Evolutionary conservation across 2,888 invertebrate species (phyloP).

Genomic region (Brachyptera risi): DNA sequence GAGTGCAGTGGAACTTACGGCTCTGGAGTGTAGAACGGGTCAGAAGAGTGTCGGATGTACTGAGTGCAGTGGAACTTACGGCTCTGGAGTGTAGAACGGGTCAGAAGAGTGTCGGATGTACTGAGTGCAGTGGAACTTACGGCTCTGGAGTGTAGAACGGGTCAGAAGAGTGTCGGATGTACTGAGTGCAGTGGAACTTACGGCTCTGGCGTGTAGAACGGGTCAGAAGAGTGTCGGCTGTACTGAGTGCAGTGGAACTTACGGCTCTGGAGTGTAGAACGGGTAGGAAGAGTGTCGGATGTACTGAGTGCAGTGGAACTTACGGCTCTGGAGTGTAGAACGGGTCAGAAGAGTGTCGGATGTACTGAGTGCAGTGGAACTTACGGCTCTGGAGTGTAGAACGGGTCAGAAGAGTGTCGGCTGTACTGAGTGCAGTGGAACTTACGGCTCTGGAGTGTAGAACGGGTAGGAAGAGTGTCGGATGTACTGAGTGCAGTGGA

Average conservation of each 20-base stretch:
- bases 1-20: conserved; percentile 97
- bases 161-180: conserved; percentile 90
- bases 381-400: conserved; percentile 98
- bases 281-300: conserved; percentile 93
- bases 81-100: conserved; percentile 97
- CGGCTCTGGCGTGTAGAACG: conserved; percentile 98
- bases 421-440: conserved; percentile 99
- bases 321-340: conserved; percentile 97
- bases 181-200: conserved; percentile 98
- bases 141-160: conserved; percentile 98
- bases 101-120: conserved; percentile 93
- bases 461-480: conserved; percentile 90
- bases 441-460: conserved; percentile 97
- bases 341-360: conserved; percentile 89
- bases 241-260: conserved; percentile 99
- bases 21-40: conserved; percentile 97
- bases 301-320: conserved; percentile 99
- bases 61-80: conserved; percentile 99
- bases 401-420: conserved; percentile 87
- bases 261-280: conserved; percentile 95
- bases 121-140: conserved; percentile 98
- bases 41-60: conserved; percentile 93
- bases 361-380: conserved; percentile 98
- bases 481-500: conserved; percentile 99
- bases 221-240: conserved; percentile 89